These are phyloP conservation scores for Loris lydekkerianus DNA, from an alignment of 2,797 vertebrate genomes.

Conservation along the genomic window DNA sequence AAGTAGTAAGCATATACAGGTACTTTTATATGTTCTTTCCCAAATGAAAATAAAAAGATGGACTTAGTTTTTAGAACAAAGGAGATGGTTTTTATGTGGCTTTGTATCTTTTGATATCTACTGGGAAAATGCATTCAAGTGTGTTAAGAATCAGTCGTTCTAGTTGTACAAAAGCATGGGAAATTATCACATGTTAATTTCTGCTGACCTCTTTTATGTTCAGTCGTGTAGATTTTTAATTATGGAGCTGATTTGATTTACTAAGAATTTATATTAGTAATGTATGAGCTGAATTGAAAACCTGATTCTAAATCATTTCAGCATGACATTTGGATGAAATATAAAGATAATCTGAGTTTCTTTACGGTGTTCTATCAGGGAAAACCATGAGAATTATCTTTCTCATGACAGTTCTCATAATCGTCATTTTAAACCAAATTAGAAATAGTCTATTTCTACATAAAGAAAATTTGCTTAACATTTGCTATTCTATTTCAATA, in stretches of 20 bases:
- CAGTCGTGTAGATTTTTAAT: conserved; percentile 68
- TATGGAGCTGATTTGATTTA: conserved; percentile 71
- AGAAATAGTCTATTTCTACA: conserved; percentile 33
- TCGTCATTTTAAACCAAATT: conserved; percentile 63
- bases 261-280: conserved; percentile 65
- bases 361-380: conserved; percentile 46
- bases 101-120: background rate
- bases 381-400: conserved; percentile 69
- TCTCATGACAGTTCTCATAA: conserved; percentile 33
- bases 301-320: conserved; percentile 63
- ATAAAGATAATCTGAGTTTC: conserved; percentile 69
- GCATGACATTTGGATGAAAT: conserved; percentile 62
- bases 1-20: background rate
- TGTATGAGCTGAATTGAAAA: conserved; percentile 64
- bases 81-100: background rate
- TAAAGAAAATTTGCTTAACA: conserved; percentile 8
- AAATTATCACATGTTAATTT: conserved; percentile 74
- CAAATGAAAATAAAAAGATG: background rate
- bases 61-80: conserved; percentile 41
- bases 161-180: conserved; percentile 51
- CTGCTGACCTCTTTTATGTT: conserved; percentile 61
- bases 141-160: conserved; percentile 59
- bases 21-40: conserved; percentile 8
- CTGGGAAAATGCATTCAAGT: conserved; percentile 45
- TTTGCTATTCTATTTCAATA: conserved; percentile 28